phyloP scores from a whole-genome alignment of 2,888 invertebrate species.

The Endomychus coccineus region DNA sequence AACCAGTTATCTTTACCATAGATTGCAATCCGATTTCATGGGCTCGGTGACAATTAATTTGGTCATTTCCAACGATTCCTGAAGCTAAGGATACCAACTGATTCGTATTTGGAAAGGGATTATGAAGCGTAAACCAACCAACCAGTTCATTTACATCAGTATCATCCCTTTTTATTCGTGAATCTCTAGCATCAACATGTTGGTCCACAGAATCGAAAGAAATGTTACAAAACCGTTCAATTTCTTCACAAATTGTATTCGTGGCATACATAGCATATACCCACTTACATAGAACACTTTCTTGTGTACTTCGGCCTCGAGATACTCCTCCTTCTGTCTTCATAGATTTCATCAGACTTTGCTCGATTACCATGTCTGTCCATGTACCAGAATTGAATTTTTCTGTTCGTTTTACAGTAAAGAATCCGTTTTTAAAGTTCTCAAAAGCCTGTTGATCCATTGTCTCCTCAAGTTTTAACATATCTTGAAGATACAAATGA shows the following conservation, averaged over 20 bases:
- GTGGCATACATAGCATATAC: constrained; percentile 27
- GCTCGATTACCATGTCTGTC: constrained; percentile 14
- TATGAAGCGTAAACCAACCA: constrained; percentile 21
- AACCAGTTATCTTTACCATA: constrained; percentile 19
- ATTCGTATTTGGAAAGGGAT: constrained; percentile 20
- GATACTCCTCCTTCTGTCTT: constrained; percentile 18
- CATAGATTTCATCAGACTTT: constrained; percentile 17
- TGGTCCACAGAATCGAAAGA: constrained; percentile 21
- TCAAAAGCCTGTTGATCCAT: constrained; percentile 25
- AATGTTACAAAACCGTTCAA: constrained; percentile 21
- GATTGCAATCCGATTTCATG: constrained; percentile 20
- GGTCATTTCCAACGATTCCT: constrained; percentile 29
- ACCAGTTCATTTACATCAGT: constrained; percentile 23
- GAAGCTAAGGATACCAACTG: constrained; percentile 25
- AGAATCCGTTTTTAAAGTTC: constrained; percentile 25
- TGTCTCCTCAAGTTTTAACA: constrained; percentile 27
- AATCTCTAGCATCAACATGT: constrained; percentile 22
- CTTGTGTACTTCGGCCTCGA: constrained; percentile 21
- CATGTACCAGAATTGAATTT: constrained; percentile 15
- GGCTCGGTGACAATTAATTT: constrained; percentile 27
- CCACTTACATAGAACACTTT: constrained; percentile 29
- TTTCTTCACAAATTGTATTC: constrained; percentile 29
- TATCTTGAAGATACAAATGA: constrained; percentile 26
- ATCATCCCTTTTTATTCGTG: constrained; percentile 23
- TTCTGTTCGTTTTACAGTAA: constrained; percentile 28